Evolutionary conservation across 64 coral and sea anemone species (phyloP).

Genomic region (Montipora sp.): DNA sequence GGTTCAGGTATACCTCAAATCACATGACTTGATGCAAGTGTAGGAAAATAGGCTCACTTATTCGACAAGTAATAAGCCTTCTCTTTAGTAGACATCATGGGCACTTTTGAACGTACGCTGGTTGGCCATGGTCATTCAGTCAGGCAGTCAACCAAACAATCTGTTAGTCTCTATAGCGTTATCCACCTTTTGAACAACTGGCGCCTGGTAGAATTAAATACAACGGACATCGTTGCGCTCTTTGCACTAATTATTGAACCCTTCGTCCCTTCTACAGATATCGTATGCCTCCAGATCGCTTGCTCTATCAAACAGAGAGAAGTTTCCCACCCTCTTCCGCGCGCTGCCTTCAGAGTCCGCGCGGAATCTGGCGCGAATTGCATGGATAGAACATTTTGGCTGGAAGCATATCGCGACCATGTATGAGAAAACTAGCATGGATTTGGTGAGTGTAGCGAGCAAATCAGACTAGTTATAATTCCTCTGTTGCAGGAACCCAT

Average conservation of each 20-base stretch:
- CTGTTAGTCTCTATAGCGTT: too few relatives aligned
- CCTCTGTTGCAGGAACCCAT: too few relatives aligned
- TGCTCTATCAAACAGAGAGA: slow-evolving; percentile 74
- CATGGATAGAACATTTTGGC: slow-evolving; percentile 75
- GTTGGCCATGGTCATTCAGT: too few relatives aligned
- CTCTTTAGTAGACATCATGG: too few relatives aligned
- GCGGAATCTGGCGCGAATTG: slow-evolving; percentile 79
- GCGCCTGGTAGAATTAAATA: too few relatives aligned
- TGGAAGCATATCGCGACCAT: slow-evolving; percentile 81
- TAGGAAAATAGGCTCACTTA: neutral
- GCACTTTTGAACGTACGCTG: too few relatives aligned
- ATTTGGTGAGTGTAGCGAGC: slow-evolving; percentile 61
- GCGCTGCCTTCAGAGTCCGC: slow-evolving; percentile 88
- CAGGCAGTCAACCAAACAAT: neutral
- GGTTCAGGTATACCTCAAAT: slow-evolving; percentile 55
- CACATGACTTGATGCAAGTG: neutral
- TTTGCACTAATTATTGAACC: neutral
- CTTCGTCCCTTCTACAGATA: slow-evolving; percentile 15
- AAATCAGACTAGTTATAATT: too few relatives aligned
- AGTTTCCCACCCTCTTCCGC: slow-evolving; percentile 90
- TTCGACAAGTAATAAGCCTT: too few relatives aligned
- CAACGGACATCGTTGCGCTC: neutral
- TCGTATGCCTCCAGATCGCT: slow-evolving; percentile 87
- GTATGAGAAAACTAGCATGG: slow-evolving; percentile 71
- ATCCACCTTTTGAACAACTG: too few relatives aligned